These are phyloP conservation scores for Colinus virginianus DNA, from an alignment of 2,113 vertebrate genomes.

Conservation along the genomic window DNA sequence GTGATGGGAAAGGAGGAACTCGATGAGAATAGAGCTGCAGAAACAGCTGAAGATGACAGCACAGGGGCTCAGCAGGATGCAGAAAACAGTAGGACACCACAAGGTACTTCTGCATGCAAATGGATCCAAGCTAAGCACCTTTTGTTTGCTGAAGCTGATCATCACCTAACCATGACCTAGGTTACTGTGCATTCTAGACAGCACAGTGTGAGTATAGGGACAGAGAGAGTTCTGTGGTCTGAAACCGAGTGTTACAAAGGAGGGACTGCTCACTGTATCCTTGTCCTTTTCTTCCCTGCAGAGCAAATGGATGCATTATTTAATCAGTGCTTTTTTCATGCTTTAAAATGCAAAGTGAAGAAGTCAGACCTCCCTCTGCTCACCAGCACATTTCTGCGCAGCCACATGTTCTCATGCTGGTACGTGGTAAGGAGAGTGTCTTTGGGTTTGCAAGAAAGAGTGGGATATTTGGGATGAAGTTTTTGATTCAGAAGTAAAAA, in stretches of 20 bases:
- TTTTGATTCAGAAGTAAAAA: not conserved
- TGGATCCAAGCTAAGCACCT: not conserved
- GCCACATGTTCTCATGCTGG: conserved; percentile 96
- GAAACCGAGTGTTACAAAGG: not conserved
- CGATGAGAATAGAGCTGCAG: conserved; percentile 12
- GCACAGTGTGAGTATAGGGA: not conserved
- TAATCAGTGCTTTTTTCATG: conserved; percentile 90
- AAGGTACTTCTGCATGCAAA: conserved; percentile 77
- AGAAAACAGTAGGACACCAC: conserved; percentile 79
- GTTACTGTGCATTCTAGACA: not conserved
- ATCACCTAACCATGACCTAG: too few species aligned
- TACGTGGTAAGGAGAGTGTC: conserved; percentile 68
- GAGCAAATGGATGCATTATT: conserved; percentile 93
- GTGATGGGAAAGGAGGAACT: not conserved
- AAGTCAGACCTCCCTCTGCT: conserved; percentile 95
- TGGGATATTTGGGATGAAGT: not conserved
- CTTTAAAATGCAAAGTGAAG: conserved; percentile 91
- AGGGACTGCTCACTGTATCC: rapidly evolving
- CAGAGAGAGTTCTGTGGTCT: not conserved
- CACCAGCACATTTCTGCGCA: conserved; percentile 92
- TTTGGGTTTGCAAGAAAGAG: not conserved
- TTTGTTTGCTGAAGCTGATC: not conserved
- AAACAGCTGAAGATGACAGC: conserved; percentile 16
- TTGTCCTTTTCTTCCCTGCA: conserved; percentile 67
- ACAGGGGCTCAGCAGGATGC: conserved; percentile 27